These are phyloP conservation scores for Procavia capensis DNA, from an alignment of 2,113 vertebrate species.

Conservation along the genomic window DNA sequence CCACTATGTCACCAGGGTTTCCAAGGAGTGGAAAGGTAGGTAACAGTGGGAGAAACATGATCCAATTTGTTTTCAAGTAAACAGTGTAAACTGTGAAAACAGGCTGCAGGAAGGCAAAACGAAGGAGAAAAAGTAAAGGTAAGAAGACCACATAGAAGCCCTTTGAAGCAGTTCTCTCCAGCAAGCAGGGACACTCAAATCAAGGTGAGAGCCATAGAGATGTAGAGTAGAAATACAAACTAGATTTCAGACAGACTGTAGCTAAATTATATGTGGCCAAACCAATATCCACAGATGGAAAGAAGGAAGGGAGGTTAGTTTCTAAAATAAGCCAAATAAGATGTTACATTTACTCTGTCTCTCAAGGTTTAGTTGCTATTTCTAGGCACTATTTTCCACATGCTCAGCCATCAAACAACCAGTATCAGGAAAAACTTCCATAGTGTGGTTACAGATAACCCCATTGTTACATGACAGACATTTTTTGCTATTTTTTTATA, in stretches of 20 bases:
- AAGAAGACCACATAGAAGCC: not conserved
- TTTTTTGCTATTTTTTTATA: not conserved
- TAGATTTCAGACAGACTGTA: not conserved
- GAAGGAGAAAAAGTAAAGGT: conserved; percentile 12
- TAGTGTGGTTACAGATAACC: not conserved
- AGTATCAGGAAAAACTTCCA: not conserved
- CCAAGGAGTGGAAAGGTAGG: fast-evolving
- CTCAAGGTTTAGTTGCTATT: not conserved
- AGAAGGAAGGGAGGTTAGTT: not conserved
- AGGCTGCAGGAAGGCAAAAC: not conserved
- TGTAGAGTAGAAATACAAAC: not conserved
- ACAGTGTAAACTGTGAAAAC: not conserved
- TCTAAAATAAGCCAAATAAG: not conserved
- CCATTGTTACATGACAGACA: not conserved
- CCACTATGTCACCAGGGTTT: too few species aligned
- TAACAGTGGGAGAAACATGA: not conserved
- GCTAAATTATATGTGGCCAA: conserved; percentile 4
- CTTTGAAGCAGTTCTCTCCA: not conserved
- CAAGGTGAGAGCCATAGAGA: not conserved
- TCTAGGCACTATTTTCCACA: not conserved
- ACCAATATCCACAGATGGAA: not conserved
- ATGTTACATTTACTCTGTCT: not conserved
- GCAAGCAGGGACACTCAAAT: not conserved
- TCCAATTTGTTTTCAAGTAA: not conserved
- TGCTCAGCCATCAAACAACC: not conserved